Base-by-base conservation (phyloP, 2,113 vertebrate genomes). In the Lampris incognitus region DNA sequence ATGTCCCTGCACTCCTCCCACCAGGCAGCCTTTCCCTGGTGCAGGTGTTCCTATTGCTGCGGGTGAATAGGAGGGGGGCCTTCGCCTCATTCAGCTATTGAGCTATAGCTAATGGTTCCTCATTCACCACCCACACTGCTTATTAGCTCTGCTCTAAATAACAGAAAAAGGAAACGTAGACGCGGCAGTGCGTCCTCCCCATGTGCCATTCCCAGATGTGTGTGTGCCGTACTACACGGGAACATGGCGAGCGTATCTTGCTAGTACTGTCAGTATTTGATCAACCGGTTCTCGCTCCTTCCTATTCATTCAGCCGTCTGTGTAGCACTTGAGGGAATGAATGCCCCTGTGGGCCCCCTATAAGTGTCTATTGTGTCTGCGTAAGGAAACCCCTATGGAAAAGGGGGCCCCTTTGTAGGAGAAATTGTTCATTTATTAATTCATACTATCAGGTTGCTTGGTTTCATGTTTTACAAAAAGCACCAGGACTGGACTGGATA, bases 381-480 rank as follows among this genome's bases (percentile, higher is more conserved):
- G 83, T 66, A 88, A 90, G 82, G 78, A 88, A 86, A 76, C 72
- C 87, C 78, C 85, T 40, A 42, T 85, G 84, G 80, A 86, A 86
- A 79, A 76, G 72, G 77, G 73, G 87, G 73, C 75, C 79, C 79
- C 62, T 62, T 81, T 76, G 74, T 78, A 79, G 72, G 50, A 83
- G 72, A 89, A 87, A 90, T 87, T 90, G 84, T 91, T 91, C 90
- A 90, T 91, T 91, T 93, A 92, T 94, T 92, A 92, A 93, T 94
- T 92, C 86, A 88, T 81, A 83, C 82, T 92, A 93, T 93, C 93
- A 83, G 78, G 90, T 93, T 94, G 84, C 91, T 8, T 69, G 86
- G 90, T 92, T 89, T 91, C 89, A 83, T 94, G 92, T 93, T 93
- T 92, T 90, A 89, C 89, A 92, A 90, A 93, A 90, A 91, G 85